These are phyloP conservation scores for Ellobius talpinus DNA, from an alignment of 2,113 vertebrate species.

Conservation along the genomic window DNA sequence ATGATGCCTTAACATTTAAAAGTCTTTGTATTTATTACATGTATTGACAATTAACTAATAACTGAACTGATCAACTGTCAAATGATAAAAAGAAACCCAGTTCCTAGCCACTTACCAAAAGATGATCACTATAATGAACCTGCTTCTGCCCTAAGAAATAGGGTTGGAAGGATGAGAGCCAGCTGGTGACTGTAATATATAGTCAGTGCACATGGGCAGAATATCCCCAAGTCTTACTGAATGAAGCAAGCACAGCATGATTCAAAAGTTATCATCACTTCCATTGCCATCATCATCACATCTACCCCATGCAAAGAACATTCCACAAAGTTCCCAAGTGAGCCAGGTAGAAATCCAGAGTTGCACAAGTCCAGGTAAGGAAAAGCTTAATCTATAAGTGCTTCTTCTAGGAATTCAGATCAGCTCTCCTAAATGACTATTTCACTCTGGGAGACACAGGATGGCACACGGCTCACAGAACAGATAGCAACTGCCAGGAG, in stretches of 20 bases:
- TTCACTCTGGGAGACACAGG: not conserved
- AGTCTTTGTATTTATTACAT: slow-evolving; percentile 30
- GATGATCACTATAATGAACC: not conserved
- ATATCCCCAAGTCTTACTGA: not conserved
- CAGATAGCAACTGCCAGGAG: not conserved
- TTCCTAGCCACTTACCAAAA: not conserved
- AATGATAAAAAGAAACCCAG: not conserved
- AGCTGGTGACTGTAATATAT: not conserved
- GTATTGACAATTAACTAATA: not conserved
- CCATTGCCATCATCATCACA: not conserved
- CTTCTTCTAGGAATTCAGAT: slow-evolving; percentile 12
- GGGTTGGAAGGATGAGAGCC: not conserved
- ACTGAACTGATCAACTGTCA: not conserved
- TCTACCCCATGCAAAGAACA: not conserved
- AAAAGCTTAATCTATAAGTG: not conserved
- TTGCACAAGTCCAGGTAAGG: not conserved
- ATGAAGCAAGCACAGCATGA: not conserved
- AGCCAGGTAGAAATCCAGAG: not conserved
- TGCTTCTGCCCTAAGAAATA: not conserved
- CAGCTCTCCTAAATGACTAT: not conserved
- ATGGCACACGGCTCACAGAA: not conserved
- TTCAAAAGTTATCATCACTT: not conserved
- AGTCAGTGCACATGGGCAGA: not conserved
- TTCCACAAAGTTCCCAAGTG: not conserved
- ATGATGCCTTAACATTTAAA: slow-evolving; percentile 36